phyloP scores from a whole-genome alignment of 1,140 invertebrate species.

The Bombyx mori region DNA sequence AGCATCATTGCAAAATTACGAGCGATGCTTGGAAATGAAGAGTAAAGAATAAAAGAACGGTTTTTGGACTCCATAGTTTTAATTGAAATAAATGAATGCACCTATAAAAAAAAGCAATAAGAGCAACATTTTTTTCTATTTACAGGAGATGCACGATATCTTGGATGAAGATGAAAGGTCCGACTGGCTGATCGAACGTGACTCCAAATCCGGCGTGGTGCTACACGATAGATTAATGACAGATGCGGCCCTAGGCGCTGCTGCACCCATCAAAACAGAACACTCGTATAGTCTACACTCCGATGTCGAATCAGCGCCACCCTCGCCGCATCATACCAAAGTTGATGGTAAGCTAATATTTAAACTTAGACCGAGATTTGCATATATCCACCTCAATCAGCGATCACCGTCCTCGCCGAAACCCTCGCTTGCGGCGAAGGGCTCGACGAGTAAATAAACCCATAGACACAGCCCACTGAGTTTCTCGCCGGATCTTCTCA shows the following conservation, averaged over 20 bases:
- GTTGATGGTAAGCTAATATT: conserved; percentile 70
- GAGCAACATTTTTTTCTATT: conserved; percentile 18
- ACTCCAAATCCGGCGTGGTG: conserved; percentile 75
- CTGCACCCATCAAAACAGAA: conserved; percentile 86
- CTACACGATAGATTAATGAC: conserved; percentile 92
- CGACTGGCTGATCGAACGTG: conserved; percentile 74
- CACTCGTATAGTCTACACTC: conserved; percentile 85
- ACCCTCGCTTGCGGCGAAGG: no score
- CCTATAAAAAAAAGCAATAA: not conserved
- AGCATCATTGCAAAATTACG: no score
- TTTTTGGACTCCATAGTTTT: no score
- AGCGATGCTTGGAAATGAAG: no score
- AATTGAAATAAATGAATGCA: no score
- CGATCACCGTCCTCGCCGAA: no score
- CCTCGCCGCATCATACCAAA: conserved; percentile 76
- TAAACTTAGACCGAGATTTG: no score
- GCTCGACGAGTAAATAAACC: no score
- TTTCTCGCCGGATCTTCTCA: no score
- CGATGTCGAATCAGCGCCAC: conserved; percentile 76
- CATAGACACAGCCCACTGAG: no score
- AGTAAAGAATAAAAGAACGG: no score
- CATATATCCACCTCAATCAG: no score
- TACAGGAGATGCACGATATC: conserved; percentile 76
- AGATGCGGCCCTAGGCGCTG: conserved; percentile 85
- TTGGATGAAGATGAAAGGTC: conserved; percentile 73